Percentiles rank a stretch among this genome's conserved stretches.
phyloP scores from a whole-genome alignment of 2,888 invertebrate species.

The Chelonus formosanus region DNA sequence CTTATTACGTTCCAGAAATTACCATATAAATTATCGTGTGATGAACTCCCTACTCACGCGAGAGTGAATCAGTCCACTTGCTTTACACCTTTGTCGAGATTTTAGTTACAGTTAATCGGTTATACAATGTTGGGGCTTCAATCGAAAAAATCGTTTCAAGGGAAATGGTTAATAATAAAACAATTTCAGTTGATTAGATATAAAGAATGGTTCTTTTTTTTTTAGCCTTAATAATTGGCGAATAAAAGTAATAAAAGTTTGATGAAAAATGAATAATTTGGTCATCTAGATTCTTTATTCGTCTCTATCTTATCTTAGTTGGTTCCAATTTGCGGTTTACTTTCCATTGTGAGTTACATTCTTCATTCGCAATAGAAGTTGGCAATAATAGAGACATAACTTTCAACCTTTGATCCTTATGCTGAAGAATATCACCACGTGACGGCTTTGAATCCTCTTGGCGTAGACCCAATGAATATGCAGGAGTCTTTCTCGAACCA shows the following conservation, averaged over 20 bases:
- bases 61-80: conserved; percentile 40
- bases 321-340: background rate
- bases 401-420: conserved; percentile 29
- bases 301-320: background rate
- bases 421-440: background rate
- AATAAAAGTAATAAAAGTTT: background rate
- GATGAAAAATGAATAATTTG: too few relatives aligned
- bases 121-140: conserved; percentile 28
- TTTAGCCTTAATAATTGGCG: too few relatives aligned
- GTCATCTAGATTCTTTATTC: background rate
- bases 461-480: conserved; percentile 53
- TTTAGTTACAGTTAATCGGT: conserved; percentile 58
- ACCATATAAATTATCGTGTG: conserved; percentile 62
- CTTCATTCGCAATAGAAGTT: background rate
- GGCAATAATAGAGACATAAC: conserved; percentile 24
- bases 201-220: too few relatives aligned
- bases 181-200: too few relatives aligned
- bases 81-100: conserved; percentile 57
- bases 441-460: conserved; percentile 24
- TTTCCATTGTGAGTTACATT: background rate
- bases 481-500: conserved; percentile 48
- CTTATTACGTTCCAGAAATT: conserved; percentile 60
- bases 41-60: conserved; percentile 49
- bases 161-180: too few relatives aligned
- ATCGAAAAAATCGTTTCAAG: conserved; percentile 12